A percentile compares a stretch with the other conserved stretches of the same genome.
Conservation (phyloP, 1,140 invertebrate species). For the Drosophila parvula region DNA sequence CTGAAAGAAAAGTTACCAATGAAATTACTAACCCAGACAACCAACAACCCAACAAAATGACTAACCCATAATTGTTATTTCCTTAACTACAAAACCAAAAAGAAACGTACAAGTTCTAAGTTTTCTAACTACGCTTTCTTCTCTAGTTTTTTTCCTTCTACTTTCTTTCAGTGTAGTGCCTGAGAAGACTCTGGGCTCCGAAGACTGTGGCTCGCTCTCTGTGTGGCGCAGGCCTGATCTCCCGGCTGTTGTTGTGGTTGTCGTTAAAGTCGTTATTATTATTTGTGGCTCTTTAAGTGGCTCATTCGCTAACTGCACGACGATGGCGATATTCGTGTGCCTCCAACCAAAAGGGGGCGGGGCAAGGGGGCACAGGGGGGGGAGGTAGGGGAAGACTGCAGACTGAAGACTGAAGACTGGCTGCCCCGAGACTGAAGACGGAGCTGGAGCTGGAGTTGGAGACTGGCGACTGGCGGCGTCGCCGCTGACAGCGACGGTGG, state of each 20-base stretch:
- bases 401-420: conserved; percentile 6
- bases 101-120: too few species aligned
- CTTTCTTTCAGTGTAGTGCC: not conserved
- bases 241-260: conserved; percentile 71
- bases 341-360: conserved; percentile 20
- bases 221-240: conserved; percentile 63
- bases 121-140: not conserved
- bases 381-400: not conserved
- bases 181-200: conserved; percentile 10
- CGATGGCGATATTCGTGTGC: conserved; percentile 80
- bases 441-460: not conserved
- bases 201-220: conserved; percentile 10
- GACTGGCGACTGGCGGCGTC: conserved; percentile 47
- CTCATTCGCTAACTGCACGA: conserved; percentile 82
- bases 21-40: too few species aligned
- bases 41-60: too few species aligned
- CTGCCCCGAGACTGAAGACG: too few species aligned
- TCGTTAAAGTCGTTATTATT: conserved; percentile 83
- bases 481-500: conserved; percentile 74
- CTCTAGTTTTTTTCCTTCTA: too few species aligned
- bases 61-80: not conserved
- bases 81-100: not conserved
- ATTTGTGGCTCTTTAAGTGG: conserved; percentile 82
- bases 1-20: not conserved
- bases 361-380: not conserved